Conservation (phyloP, 2,797 vertebrate genomes). For the Paedocypris micromegethes region DNA sequence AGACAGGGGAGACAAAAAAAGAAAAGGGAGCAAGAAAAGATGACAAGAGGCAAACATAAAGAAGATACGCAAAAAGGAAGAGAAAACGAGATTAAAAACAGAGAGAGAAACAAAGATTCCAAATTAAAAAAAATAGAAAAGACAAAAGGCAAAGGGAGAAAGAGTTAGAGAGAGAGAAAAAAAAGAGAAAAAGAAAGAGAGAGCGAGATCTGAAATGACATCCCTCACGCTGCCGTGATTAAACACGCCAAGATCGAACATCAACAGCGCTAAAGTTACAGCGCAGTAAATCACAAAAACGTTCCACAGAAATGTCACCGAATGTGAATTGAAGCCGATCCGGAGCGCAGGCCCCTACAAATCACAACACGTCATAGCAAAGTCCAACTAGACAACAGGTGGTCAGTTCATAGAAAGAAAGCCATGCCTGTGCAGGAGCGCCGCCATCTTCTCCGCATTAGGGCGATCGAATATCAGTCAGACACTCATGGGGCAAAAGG, state of each 20-base stretch:
- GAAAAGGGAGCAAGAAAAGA: no score
- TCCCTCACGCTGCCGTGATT: slow-evolving; percentile 1
- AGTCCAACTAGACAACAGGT: slow-evolving; percentile 4
- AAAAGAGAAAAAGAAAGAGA: no score
- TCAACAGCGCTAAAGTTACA: background rate
- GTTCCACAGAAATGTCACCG: background rate
- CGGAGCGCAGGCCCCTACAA: background rate
- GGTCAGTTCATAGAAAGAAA: slow-evolving; percentile 8
- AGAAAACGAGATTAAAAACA: no score
- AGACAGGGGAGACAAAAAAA: no score
- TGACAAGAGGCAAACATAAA: no score
- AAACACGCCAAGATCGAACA: slow-evolving; percentile 11
- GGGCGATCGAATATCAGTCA: slow-evolving; percentile 12
- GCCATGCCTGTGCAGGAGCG: background rate
- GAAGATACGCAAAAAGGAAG: no score
- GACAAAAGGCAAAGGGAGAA: no score
- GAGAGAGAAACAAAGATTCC: no score
- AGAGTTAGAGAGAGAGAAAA: no score
- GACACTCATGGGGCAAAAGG: slow-evolving; percentile 3
- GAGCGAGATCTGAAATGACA: background rate
- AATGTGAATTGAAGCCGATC: background rate
- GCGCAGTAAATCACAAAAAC: background rate
- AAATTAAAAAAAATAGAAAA: no score
- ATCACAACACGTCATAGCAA: background rate
- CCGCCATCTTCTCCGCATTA: background rate